These are phyloP conservation scores for Diploscapter pachys DNA, from an alignment of 1,140 invertebrate genomes.

Conservation along the genomic window DNA sequence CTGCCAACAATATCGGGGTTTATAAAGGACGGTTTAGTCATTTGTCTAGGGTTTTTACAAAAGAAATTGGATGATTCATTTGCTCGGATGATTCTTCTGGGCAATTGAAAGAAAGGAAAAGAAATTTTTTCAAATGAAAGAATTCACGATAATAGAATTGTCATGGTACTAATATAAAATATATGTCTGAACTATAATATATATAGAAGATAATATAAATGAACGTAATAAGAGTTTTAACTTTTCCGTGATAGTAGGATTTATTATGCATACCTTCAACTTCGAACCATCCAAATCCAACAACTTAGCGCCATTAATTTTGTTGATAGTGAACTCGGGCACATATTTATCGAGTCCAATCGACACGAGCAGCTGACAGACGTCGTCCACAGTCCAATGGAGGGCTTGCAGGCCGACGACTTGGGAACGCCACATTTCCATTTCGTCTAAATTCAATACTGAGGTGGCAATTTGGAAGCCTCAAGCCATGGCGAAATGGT, in stretches of 20 bases:
- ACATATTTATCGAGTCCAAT: conserved; percentile 58
- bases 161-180: background rate
- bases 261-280: conserved; percentile 44
- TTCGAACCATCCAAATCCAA: conserved; percentile 55
- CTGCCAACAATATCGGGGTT: no score
- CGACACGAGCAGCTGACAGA: conserved; percentile 56
- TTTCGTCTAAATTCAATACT: conserved; percentile 40
- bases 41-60: no score
- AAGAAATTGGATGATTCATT: no score
- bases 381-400: conserved; percentile 53
- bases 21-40: no score
- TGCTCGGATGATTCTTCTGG: no score
- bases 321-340: conserved; percentile 57
- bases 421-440: conserved; percentile 58
- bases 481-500: no score
- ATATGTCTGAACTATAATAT: no score
- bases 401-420: conserved; percentile 45
- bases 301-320: conserved; percentile 56
- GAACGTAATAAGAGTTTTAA: conserved; percentile 14
- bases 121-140: background rate
- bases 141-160: background rate
- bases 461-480: no score
- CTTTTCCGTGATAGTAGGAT: no score
- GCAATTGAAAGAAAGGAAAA: background rate
- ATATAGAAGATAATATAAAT: no score